Evolutionary conservation across 2,888 invertebrate genomes (phyloP), one percentile per base, ranked within the genome.

Genomic region (Monochamus alternatus): DNA sequence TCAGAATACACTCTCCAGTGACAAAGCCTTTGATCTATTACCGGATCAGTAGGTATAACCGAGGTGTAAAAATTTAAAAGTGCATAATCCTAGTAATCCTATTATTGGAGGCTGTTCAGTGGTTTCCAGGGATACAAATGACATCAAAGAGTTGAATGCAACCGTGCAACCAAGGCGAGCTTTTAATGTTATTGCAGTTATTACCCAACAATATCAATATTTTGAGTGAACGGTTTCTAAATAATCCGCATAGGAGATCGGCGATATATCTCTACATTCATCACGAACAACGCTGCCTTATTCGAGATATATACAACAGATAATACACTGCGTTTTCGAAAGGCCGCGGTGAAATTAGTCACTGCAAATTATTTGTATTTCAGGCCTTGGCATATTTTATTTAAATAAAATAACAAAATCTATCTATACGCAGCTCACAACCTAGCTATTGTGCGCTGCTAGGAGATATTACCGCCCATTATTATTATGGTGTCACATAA

Each of bases 381-480:
- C 72, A 79, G 80, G 58, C 80, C 80, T 80, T 80, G 80, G 76
- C 80, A 78, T 75, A 80, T 77, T 64, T 77, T 75, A 78, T 77
- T 64, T 77, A 79, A 77, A 74, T 71, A 77, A 81, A 22, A 65
- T 65, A 65, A 65, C 44, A 65, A 65, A 65, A 65, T 65, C 51
- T 44, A 65, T 65, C 51, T 44, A 65, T 43, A 63, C 65, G 30
- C 9, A 30, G 65, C 30, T 44, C 51, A 65, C 65, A 65, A 47
- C 44, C 65, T 30, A 47, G 22, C 44, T 65, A 51, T 65, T 51
- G 65, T 65, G 44, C 44, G 51, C 51, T 22, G 51, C 31, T 65
- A 31, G 22, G 47, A 65, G 22, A 51, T 51, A 65, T 65, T 51
- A 65, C 65, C 65, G 51, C 65, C 65, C 65, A 65, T 63, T 63